Percentiles rank a stretch among this genome's conserved stretches.
Conservation (phyloP, 2,113 vertebrate species). For the Cinclus cinclus region DNA sequence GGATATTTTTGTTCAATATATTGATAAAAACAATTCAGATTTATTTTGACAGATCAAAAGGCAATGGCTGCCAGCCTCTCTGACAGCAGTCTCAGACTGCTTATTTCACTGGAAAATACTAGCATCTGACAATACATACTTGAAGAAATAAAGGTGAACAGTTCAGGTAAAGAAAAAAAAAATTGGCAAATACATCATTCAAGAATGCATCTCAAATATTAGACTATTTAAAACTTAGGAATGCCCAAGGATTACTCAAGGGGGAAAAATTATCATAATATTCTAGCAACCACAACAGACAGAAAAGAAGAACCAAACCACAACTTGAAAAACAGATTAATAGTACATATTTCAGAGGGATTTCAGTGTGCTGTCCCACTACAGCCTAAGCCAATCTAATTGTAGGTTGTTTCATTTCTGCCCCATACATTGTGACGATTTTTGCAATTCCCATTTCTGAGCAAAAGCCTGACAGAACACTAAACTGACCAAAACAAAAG, state of each 20-base stretch:
- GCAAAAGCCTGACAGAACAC: neutral
- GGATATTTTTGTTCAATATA: neutral
- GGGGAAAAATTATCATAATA: neutral
- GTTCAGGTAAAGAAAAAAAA: neutral
- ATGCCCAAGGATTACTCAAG: neutral
- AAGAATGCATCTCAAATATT: neutral
- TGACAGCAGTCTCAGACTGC: neutral
- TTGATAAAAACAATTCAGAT: neutral
- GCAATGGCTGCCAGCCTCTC: neutral
- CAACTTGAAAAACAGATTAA: neutral
- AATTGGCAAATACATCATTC: neutral
- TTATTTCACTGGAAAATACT: neutral
- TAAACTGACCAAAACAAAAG: neutral
- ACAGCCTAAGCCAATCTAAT: neutral
- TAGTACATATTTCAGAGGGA: neutral
- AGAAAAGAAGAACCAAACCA: neutral
- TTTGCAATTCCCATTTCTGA: neutral
- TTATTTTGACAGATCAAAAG: neutral
- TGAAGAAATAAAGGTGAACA: neutral
- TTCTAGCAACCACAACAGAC: neutral
- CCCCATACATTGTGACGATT: neutral
- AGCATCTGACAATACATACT: neutral
- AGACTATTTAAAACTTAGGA: neutral
- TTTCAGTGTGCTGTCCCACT: neutral
- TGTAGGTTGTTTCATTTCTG: neutral